Conservation (phyloP, 2,797 vertebrate genomes). For the Pseudomugil gertrudae region DNA sequence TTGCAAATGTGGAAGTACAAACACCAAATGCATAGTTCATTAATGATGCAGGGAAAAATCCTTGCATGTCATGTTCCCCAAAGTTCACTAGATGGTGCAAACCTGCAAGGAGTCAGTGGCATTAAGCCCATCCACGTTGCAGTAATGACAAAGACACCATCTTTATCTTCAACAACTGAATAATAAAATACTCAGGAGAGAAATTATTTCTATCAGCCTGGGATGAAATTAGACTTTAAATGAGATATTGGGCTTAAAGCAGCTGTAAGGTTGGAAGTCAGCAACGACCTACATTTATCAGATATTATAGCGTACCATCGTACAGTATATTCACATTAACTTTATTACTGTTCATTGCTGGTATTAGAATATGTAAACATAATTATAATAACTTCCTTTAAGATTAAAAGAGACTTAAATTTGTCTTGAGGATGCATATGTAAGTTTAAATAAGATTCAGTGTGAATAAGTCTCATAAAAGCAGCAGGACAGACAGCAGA, state of each 20-base stretch:
- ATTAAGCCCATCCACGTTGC: background rate
- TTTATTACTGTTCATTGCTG: conserved; percentile 2
- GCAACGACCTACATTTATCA: background rate
- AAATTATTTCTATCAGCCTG: no score
- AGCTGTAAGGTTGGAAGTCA: no score
- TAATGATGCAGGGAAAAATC: background rate
- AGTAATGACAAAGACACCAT: background rate
- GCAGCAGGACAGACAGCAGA: conserved; percentile 13
- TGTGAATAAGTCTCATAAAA: conserved; percentile 2
- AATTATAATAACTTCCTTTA: conserved; percentile 10
- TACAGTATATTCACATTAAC: background rate
- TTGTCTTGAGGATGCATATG: conserved; percentile 9
- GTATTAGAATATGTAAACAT: conserved; percentile 10
- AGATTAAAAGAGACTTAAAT: background rate
- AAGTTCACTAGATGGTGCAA: conserved; percentile 76
- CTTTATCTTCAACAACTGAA: background rate
- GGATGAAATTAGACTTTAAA: background rate
- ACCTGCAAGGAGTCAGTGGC: conserved; percentile 51
- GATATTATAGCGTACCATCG: background rate
- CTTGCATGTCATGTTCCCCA: conserved; percentile 28
- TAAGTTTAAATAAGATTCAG: no score
- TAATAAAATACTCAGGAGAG: no score
- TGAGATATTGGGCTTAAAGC: background rate
- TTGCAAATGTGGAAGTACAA: background rate
- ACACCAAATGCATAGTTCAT: background rate